Base-by-base conservation (phyloP, 2,888 invertebrate genomes). In the Cerastoderma edule region DNA sequence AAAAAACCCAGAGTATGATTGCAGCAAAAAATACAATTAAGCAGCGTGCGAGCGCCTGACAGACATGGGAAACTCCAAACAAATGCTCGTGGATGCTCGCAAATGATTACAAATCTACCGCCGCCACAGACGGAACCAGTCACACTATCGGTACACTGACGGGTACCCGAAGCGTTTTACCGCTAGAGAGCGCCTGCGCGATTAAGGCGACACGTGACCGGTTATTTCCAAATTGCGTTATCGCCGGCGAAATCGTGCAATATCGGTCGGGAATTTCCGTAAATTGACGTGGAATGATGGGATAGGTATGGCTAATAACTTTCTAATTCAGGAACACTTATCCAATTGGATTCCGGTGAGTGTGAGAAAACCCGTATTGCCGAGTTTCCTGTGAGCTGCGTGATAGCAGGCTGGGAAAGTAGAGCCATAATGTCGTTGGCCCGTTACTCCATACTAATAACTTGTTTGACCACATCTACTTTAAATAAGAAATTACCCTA, bases 11-110 rank as follows among this genome's bases (percentile, higher is more conserved):
- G 67, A 74, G n/a, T n/a, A 74, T 75, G 64, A 65, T 73, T 74
- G 70, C 70, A 72, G 75, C n/a, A n/a, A 66, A 71, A 75, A 73
- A 71, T 75, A 73, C 79, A 80, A 80, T 80, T 80, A 80, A 70
- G 33, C 60, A 22, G 60, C 67, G 33, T 10, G 22, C 79, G 56
- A 67, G 79, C 71, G 79, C 56, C 65, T 39, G 24, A 63, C 64
- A 57, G 67, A 54, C 75, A 70, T 73, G 75, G 75, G 79, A 80
- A 80, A 72, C 67, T 53, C 63, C 67, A 73, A 73, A 78, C 77
- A 78, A 78, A 73, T 73, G 73, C 53, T 78, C 63, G 39, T 33
- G 54, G 65, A 73, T 66, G 60, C 66, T 54, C 22, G 39, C 44
- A 35, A 56, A 57, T 60, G 60, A 66, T 63, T 53, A 54, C 54